phyloP scores from a whole-genome alignment of 2,113 vertebrate species.

The Neogale vison region DNA sequence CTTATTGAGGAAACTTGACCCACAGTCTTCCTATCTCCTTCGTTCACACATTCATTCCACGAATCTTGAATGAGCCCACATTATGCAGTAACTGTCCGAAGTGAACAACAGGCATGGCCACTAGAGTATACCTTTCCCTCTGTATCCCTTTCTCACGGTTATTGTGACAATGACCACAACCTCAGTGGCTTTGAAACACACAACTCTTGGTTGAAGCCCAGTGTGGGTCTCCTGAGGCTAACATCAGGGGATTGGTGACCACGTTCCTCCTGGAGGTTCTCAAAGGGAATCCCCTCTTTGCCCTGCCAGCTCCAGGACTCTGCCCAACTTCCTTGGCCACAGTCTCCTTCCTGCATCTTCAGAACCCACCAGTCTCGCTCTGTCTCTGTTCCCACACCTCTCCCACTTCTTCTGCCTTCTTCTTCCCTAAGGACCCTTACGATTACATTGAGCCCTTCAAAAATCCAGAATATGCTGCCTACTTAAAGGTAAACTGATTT shows the following conservation, averaged over 20 bases:
- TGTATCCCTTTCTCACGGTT: background rate
- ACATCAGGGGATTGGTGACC: background rate
- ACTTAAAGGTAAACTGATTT: background rate
- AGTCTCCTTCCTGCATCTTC: background rate
- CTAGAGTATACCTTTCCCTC: background rate
- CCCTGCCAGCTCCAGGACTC: background rate
- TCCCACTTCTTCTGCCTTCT: background rate
- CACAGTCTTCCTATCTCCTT: background rate
- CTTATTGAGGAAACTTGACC: background rate
- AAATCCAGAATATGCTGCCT: background rate
- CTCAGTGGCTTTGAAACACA: background rate
- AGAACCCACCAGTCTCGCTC: background rate
- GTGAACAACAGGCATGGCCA: background rate
- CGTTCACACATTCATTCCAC: background rate
- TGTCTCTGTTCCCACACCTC: background rate
- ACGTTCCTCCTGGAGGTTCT: background rate
- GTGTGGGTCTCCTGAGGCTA: no score
- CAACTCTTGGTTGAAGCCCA: background rate
- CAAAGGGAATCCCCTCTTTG: background rate
- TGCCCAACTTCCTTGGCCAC: background rate
- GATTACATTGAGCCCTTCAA: background rate
- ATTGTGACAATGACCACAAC: background rate
- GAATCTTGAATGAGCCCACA: background rate
- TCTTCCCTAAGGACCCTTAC: background rate
- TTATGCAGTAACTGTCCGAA: fast-evolving